Conservation (phyloP, 2,113 vertebrate species). For the Lepus europaeus region DNA sequence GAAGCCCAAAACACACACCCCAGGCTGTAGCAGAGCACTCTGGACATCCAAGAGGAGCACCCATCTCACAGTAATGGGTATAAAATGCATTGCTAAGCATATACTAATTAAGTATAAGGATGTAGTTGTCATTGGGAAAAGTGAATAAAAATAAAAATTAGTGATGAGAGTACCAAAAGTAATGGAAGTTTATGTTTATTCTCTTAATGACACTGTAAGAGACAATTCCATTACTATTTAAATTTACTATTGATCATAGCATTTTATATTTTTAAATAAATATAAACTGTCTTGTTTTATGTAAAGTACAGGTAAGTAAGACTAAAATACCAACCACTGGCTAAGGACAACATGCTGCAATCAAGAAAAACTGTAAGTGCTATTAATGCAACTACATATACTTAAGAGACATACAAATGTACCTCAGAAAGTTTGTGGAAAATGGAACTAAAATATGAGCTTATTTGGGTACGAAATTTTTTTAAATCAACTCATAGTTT, state of each 20-base stretch:
- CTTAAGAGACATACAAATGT: background rate
- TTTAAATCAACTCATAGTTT: too few relatives aligned
- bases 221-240: background rate
- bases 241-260: background rate
- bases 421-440: too few relatives aligned
- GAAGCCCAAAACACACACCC: background rate
- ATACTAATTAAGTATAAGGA: background rate
- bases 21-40: background rate
- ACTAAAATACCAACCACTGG: background rate
- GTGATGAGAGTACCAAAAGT: background rate
- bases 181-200: background rate
- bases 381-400: background rate
- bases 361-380: conserved; percentile 5
- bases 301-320: background rate
- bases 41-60: background rate
- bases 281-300: background rate
- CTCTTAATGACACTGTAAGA: background rate
- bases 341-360: background rate
- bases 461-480: too few relatives aligned
- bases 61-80: background rate
- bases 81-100: background rate
- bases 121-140: background rate
- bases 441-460: too few relatives aligned
- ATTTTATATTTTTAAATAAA: background rate
- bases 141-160: background rate